Conservation (phyloP, 2,888 invertebrate genomes). For the Selenia dentaria region DNA sequence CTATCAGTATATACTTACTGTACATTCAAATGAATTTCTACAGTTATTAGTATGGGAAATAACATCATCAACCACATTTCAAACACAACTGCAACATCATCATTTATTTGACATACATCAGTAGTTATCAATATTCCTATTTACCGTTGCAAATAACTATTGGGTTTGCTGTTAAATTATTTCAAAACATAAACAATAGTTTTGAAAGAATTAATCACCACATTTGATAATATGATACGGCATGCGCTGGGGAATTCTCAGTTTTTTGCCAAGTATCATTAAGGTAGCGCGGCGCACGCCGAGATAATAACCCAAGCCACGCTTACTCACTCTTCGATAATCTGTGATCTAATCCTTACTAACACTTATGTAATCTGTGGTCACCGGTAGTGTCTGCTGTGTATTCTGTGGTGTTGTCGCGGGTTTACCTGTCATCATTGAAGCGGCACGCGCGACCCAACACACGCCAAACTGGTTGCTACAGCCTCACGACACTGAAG, state of each 20-base stretch:
- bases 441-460: neutral
- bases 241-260: neutral
- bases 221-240: neutral
- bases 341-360: neutral
- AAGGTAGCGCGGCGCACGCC: neutral
- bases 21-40: no score
- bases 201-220: neutral
- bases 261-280: neutral
- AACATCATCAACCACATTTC: no score
- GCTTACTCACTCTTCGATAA: neutral
- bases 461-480: neutral
- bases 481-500: neutral
- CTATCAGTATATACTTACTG: no score
- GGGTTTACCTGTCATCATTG: constrained; percentile 1
- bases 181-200: no score
- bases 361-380: neutral
- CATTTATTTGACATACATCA: no score
- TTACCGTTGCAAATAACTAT: no score
- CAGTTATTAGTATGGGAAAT: no score
- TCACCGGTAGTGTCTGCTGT: neutral
- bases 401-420: neutral
- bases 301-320: neutral
- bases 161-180: no score
- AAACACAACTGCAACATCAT: no score
- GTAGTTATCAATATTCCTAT: no score